Conservation (phyloP, 2,888 invertebrate genomes). For the Venusia cambrica region DNA sequence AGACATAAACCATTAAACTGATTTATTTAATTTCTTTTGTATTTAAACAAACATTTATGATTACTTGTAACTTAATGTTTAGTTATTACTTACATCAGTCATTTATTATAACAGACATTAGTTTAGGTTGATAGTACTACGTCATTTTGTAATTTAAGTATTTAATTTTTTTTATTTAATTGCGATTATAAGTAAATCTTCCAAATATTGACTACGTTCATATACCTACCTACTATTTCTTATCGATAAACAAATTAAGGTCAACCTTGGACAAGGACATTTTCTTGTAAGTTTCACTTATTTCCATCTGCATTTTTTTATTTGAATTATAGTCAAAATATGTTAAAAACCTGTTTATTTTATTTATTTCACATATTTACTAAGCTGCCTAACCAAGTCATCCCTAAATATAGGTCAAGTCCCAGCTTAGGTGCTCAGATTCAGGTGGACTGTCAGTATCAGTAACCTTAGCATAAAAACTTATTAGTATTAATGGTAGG, state of each 20-base stretch:
- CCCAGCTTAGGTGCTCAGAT: no score
- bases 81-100: conserved; percentile 59
- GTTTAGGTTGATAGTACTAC: conserved; percentile 73
- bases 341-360: conserved; percentile 62
- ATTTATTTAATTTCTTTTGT: conserved; percentile 80
- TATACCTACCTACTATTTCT: conserved; percentile 55
- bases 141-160: conserved; percentile 77
- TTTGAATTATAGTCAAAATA: conserved; percentile 81
- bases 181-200: conserved; percentile 75
- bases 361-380: conserved; percentile 48
- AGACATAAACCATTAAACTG: conserved; percentile 76
- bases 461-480: no score
- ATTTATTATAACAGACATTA: conserved; percentile 78
- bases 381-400: no score
- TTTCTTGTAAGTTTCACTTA: conserved; percentile 78
- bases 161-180: conserved; percentile 80
- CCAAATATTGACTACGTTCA: conserved; percentile 71
- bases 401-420: no score
- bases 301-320: conserved; percentile 80
- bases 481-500: no score
- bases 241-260: conserved; percentile 73
- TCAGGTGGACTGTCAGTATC: no score
- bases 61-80: conserved; percentile 65
- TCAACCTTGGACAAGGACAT: conserved; percentile 77
- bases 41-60: conserved; percentile 74